Base-by-base conservation (phyloP, 1,140 invertebrate species). In the Delia radicum region DNA sequence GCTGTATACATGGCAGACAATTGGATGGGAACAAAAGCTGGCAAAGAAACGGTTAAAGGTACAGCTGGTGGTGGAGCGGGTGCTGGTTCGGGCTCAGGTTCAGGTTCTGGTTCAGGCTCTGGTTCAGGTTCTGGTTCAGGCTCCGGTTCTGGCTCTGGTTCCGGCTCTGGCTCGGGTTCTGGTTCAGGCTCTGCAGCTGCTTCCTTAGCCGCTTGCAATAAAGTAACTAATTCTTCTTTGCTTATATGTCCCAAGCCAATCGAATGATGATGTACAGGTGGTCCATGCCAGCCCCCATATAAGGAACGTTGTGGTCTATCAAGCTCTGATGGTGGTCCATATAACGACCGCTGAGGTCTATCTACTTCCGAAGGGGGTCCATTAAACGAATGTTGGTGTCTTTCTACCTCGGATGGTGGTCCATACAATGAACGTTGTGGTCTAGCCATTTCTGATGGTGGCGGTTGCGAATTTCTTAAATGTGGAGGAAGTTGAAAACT, bases 1-100 rank as follows among this genome's bases (percentile, higher is more conserved):
- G 81, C 79, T 7, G 79, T 80, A 69, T 81, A 85, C 83, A 85
- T 84, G 27, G 83, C 83, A 2, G 83, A 81, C n/a, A 85, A 65
- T 74, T 85, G 83, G 8, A 85, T 85, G 74, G 83, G 83, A 63
- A 85, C 83, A 69, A 85, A 79, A n/a, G 83, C 83, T 29, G 83
- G 83, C 76, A 85, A 63, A 4, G 83, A 84, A 4, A 85, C 82
- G 12, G 82, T 85, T 3, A 84, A 67, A 3, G 83, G 83, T 0
- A 83, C 80, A 2, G 83, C 76, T 18, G 81, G 79, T 7, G 82
- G 82, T 12, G 76, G 75, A 74, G 24, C 79, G 15, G 82, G 82
- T 7, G 42, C 37, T 0, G 48, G n/a, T 55, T 18, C 48, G 4
- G 75, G 75, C 65, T 69, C 79, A 13, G 82, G 82, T 7, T 37